Evolutionary conservation across 1,140 invertebrate genomes (phyloP).

Genomic region (Drosophila cardini): DNA sequence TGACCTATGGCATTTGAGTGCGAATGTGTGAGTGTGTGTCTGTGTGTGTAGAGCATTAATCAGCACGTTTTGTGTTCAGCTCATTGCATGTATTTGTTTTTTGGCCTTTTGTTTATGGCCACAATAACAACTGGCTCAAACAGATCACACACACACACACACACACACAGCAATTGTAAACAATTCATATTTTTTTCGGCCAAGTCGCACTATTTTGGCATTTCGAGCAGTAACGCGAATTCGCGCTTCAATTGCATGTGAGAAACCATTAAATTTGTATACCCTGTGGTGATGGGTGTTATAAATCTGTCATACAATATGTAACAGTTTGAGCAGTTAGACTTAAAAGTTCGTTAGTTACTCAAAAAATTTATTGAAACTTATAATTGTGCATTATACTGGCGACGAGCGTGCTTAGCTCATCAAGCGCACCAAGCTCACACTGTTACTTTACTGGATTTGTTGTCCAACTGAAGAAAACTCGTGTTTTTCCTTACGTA

Average conservation of each 20-base stretch:
- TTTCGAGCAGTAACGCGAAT: conserved; percentile 1
- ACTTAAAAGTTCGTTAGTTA: too few relatives aligned
- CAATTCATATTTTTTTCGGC: conserved; percentile 34
- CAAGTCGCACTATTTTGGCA: not conserved
- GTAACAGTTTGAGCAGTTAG: too few relatives aligned
- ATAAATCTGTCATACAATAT: too few relatives aligned
- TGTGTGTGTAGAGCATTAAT: conserved; percentile 61
- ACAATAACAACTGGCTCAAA: conserved; percentile 20
- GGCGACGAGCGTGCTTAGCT: too few relatives aligned
- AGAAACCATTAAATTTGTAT: not conserved
- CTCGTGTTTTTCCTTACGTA: too few relatives aligned
- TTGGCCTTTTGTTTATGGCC: conserved; percentile 47
- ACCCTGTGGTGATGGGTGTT: too few relatives aligned
- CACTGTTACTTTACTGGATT: too few relatives aligned
- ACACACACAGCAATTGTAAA: not conserved
- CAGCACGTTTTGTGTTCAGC: conserved; percentile 63
- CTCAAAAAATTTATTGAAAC: too few relatives aligned
- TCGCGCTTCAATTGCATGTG: conserved; percentile 6
- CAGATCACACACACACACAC: not conserved
- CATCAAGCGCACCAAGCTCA: too few relatives aligned
- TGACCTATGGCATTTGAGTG: conserved; percentile 74
- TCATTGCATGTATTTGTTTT: conserved; percentile 34
- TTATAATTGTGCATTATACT: too few relatives aligned
- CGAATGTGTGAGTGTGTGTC: too few relatives aligned
- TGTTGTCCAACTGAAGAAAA: too few relatives aligned